Evolutionary conservation across 2,113 vertebrate genomes (phyloP).

Genomic region (Notarius quadriscutis): DNA sequence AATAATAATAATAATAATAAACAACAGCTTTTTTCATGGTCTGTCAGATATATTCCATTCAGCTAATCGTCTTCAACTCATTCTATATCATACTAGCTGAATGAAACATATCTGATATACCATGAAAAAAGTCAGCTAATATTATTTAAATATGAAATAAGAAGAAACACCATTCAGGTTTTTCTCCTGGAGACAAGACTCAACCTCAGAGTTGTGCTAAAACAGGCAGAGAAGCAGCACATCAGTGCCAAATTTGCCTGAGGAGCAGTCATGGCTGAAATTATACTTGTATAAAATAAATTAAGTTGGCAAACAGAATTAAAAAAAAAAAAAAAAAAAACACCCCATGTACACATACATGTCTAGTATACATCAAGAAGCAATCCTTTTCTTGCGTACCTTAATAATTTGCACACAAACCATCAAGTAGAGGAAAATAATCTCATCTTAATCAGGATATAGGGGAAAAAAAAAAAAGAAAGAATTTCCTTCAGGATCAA

Average conservation of each 20-base stretch:
- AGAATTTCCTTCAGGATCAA: not conserved
- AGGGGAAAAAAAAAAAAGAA: slow-evolving; percentile 6
- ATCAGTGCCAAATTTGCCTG: not conserved
- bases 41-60: too few species aligned
- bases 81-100: too few species aligned
- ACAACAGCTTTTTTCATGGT: too few species aligned
- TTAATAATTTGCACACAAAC: not conserved
- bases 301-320: too few species aligned
- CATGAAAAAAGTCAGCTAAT: too few species aligned
- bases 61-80: too few species aligned
- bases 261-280: not conserved
- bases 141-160: not conserved
- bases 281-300: not conserved
- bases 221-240: not conserved
- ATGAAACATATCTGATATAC: too few species aligned
- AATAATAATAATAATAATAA: too few species aligned
- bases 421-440: not conserved
- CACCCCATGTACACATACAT: too few species aligned
- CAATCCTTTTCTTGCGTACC: not conserved
- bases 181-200: not conserved
- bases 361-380: too few species aligned
- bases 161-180: not conserved
- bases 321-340: too few species aligned
- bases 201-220: not conserved
- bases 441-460: not conserved